A percentile compares a stretch with the other conserved stretches of the same genome.
Conservation (phyloP, 1,140 invertebrate genomes). For the Harpegnathos saltator region DNA sequence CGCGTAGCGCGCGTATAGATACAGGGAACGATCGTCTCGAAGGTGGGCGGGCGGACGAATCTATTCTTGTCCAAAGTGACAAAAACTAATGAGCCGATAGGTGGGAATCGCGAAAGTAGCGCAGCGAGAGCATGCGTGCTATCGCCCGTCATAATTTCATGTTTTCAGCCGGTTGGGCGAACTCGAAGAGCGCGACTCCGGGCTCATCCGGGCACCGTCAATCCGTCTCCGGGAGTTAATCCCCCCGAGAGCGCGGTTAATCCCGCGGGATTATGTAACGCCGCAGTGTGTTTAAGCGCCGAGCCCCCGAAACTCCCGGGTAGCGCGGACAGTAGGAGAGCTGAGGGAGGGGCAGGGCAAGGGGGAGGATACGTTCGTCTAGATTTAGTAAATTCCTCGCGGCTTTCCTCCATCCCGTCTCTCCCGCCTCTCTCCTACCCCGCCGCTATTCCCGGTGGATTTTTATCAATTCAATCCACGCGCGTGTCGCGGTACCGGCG, state of each 20-base stretch:
- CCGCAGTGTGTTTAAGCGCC: conserved; percentile 75
- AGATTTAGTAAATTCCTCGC: conserved; percentile 68
- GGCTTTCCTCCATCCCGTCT: no score
- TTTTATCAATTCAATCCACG: conserved; percentile 42
- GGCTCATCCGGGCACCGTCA: conserved; percentile 53
- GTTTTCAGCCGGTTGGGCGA: conserved; percentile 58
- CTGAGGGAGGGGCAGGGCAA: no score
- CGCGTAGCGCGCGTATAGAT: not conserved
- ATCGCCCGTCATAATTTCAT: conserved; percentile 64
- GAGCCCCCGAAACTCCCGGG: conserved; percentile 59
- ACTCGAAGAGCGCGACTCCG: conserved; percentile 31
- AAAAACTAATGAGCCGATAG: conserved; percentile 28
- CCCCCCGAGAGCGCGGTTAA: conserved; percentile 70
- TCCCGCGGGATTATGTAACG: conserved; percentile 73
- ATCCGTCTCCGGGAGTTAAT: conserved; percentile 75
- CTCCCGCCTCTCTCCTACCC: no score
- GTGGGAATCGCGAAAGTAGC: conserved; percentile 6
- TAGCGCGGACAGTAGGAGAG: no score
- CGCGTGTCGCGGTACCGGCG: not conserved
- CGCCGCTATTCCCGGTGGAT: not conserved
- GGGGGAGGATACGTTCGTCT: conserved; percentile 30
- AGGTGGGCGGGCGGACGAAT: not conserved
- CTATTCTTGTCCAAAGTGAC: conserved; percentile 15
- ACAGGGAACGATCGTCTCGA: not conserved
- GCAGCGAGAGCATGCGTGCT: not conserved